Evolutionary conservation across 2,888 invertebrate species (phyloP), one percentile per base, ranked within the genome.

Genomic region (Drosophila villosipedis): DNA sequence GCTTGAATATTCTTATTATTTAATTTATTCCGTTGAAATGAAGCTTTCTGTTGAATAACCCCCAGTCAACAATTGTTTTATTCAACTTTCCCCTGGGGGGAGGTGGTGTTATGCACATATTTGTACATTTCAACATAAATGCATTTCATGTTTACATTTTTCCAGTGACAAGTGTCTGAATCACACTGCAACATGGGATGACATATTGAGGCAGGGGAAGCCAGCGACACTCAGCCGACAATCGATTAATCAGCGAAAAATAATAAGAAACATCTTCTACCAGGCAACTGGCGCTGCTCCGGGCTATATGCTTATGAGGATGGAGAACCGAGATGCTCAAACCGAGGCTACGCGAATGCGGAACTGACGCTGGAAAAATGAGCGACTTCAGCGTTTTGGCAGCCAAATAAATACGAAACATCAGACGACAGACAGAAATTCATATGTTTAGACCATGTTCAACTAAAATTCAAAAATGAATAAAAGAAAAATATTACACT

Each of bases 161-260:
- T 88, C 76, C 87, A 83, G 88, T 89, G 88, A 87, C 91, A 89
- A 89, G 90, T 90, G 91, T 82, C 83, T 88, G 85, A 91, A 85
- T 82, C 91, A 90, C 82, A 78, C 83, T 82, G 80, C 91, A 77
- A 73, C 75, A 47, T 47, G 66, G 84, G 78, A 90, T 90, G 90
- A 90, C 82, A 81, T 85, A 91, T 91, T 76, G 84, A 82, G 83
- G 76, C 89, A 83, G 77, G 77, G 79, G 84, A 76, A 87, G 76
- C 78, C 80, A 87, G 84, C 83, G 91, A 90, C 91, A 90, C 73
- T 82, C 91, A 91, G 89, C 89, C 85, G 90, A 90, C 90, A 90
- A 91, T 86, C 90, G 86, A 90, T 91, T 90, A 91, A 90, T 90
- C 90, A 91, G 91, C 86, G 78, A 76, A 80, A 84, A 90, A 89